These are phyloP conservation scores for Thymelicus sylvestris DNA, from an alignment of 2,888 invertebrate species.

Conservation along the genomic window DNA sequence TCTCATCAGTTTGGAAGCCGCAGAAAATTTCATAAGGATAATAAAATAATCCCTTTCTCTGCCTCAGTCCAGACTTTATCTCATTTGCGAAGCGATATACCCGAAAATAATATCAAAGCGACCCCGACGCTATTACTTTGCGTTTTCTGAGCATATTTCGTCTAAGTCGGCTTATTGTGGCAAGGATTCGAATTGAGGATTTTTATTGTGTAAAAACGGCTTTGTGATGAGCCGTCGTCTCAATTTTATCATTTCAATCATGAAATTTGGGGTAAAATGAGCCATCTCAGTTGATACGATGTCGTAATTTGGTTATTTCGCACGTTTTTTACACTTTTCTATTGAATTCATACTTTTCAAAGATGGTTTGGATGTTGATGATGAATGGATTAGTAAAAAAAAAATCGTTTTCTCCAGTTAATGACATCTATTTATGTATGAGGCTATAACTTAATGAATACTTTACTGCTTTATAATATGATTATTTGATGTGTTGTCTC, in stretches of 20 bases:
- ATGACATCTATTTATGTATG: no score
- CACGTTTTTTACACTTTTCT: background rate
- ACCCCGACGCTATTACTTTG: constrained; percentile 44
- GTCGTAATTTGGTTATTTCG: background rate
- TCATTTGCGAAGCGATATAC: constrained; percentile 51
- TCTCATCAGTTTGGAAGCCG: constrained; percentile 41
- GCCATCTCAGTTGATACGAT: background rate
- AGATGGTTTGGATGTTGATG: no score
- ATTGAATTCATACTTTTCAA: no score
- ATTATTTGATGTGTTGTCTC: no score
- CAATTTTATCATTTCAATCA: constrained; percentile 15
- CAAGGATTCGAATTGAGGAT: constrained; percentile 39
- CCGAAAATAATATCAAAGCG: constrained; percentile 55
- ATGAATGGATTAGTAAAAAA: no score
- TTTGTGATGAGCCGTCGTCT: constrained; percentile 24
- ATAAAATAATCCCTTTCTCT: constrained; percentile 56
- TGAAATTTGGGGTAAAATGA: constrained; percentile 10
- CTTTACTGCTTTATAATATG: no score
- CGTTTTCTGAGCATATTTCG: constrained; percentile 35
- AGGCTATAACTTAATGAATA: no score
- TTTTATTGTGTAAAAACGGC: constrained; percentile 31
- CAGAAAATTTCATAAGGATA: constrained; percentile 55
- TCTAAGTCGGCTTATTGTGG: constrained; percentile 32
- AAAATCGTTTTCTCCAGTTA: no score
- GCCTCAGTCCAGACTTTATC: constrained; percentile 49